Base-by-base conservation (phyloP, 2,797 vertebrate species). In the Lemur catta region DNA sequence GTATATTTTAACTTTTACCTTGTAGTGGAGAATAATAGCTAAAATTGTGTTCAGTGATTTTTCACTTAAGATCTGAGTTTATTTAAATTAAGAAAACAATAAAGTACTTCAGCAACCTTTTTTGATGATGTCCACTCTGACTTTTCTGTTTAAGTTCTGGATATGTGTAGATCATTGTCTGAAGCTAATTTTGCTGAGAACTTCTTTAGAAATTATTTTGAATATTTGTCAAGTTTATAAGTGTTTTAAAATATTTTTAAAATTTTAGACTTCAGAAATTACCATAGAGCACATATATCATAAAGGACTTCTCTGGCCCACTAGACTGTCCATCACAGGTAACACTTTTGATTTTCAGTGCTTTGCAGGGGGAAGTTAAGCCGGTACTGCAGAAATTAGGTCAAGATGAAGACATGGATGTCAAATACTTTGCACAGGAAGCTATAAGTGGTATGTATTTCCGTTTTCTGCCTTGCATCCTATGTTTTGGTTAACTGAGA, bases 381-480 rank as follows among this genome's bases (percentile, higher is more conserved):
- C 99, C 99, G 0, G 98, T 99, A 92, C 98, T 99, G 94, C 99
- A 99, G 98, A 99, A 99, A 95, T 97, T 99, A 93, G 98, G 99
- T 92, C 98, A 99, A 91, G 99, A 99, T 97, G 98, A 99, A 97
- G 99, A 99, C 96, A 99, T 99, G 99, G 99, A 99, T 89, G 99
- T 99, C 95, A 99, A 99, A 95, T 99, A 99, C 98, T 99, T 99
- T 97, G 99, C 99, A 97, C 99, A 99, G 98, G 99, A 99, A 98
- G 99, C 99, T 61, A 98, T 99, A 98, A 99, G 99, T 97, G 99
- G 99, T 99, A 97, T 55, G 99, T 90, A 14, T 94, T 89, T 86
- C 20, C 59, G 65, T 84, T 50, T 38, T 79, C 33, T 93, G 76
- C 50, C 75, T 75, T 24, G 35, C 38, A 89, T 43, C 84, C 43